A percentile compares a stretch with the other conserved stretches of the same genome.
These are phyloP conservation scores for Eurypyga helias DNA, from an alignment of 2,113 vertebrate genomes.

Conservation along the genomic window DNA sequence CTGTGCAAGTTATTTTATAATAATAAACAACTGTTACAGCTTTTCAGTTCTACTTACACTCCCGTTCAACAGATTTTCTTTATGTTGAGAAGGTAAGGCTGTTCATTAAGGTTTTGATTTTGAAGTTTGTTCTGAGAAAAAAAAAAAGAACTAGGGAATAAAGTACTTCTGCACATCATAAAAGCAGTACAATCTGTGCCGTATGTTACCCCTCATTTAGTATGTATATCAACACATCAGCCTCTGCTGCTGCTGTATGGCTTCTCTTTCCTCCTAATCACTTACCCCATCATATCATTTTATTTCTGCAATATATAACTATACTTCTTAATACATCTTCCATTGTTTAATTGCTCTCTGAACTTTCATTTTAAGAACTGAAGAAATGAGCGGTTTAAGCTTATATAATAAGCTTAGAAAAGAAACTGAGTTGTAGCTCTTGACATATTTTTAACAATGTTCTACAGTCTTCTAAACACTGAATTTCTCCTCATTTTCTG, in stretches of 20 bases:
- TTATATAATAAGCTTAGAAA: not conserved
- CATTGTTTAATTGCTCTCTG: not conserved
- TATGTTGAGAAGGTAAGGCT: not conserved
- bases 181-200: not conserved
- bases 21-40: slow-evolving; percentile 55
- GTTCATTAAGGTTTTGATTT: slow-evolving; percentile 29
- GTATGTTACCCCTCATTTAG: not conserved
- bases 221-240: not conserved
- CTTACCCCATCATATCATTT: not conserved
- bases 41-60: slow-evolving; percentile 65
- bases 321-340: not conserved
- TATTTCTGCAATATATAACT: not conserved
- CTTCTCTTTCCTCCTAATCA: not conserved
- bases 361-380: not conserved
- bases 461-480: not conserved
- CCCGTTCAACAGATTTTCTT: not conserved
- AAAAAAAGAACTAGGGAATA: not conserved
- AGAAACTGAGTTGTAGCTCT: not conserved
- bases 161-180: slow-evolving; percentile 3
- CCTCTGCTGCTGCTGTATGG: not conserved
- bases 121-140: slow-evolving; percentile 23
- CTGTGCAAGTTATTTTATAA: slow-evolving; percentile 67
- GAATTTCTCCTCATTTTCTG: not conserved
- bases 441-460: not conserved
- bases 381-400: not conserved